Base-by-base conservation (phyloP, 2,113 vertebrate species). In the Dromiciops gliroides region DNA sequence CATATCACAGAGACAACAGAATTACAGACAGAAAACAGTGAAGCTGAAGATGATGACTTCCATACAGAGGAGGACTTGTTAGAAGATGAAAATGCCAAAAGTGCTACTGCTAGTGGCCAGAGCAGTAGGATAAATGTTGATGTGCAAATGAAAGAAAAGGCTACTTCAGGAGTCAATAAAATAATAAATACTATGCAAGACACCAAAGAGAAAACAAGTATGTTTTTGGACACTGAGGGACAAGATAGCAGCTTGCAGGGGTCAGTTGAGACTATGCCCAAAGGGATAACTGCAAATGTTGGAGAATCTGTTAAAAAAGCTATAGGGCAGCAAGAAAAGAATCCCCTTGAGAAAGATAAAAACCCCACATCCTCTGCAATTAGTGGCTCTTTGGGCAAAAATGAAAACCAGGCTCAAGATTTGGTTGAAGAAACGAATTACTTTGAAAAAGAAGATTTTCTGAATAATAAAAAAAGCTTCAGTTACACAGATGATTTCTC, bases 41-140 rank as follows among this genome's bases (percentile, higher is more conserved):
- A 95, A 28, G 93, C 51, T 22, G 97, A 96, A n/a, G 94, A 96
- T 8, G 95, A 95, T 50, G 95, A 96, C 1, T 88, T 96, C 93
- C 92, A 95, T 90, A 3, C 0, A n/a, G 95, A 97, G 0, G 98
- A 99, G 88, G 98, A 98, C 83, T 98, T 99, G 0, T 97, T 99
- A 89, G 99, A 99, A 97, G 99, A 99, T 98, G 99, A 99, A 98
- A 99, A 99, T 52, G 99, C 99, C 75, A 48, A 91, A 0, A 98
- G 97, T 48, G 99, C 99, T 91, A 97, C 47, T 93, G 93, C 53
- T 12, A 92, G 90, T 31, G 0, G 24, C 47, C 95, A 93, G 22
- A 49, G 48, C 48, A 26, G 83, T 51, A 89, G 0, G 3, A 23
- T 90, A 37, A 67, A 48, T 52, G 19, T 2, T 49, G 94, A 89